A percentile compares a stretch with the other conserved stretches of the same genome.
phyloP scores from a whole-genome alignment of 1,140 invertebrate species.

The Lucilia sericata region DNA sequence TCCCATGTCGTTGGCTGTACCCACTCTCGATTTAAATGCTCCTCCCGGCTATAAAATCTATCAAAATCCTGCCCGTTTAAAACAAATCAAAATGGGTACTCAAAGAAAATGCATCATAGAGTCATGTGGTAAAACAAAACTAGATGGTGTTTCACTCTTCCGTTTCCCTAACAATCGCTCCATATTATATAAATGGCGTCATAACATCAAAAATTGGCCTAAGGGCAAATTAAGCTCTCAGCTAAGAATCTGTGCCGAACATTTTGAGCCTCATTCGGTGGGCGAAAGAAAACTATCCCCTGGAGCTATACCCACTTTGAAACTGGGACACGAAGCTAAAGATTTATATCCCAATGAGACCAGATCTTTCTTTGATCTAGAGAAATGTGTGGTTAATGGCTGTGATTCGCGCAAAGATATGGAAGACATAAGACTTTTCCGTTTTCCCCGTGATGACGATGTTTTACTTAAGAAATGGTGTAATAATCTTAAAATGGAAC shows the following conservation, averaged over 20 bases:
- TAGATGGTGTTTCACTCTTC: slow-evolving; percentile 62
- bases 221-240: slow-evolving; percentile 16
- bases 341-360: slow-evolving; percentile 63
- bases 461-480: slow-evolving; percentile 65
- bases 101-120: slow-evolving; percentile 63
- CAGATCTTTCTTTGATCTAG: slow-evolving; percentile 59
- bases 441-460: slow-evolving; percentile 62
- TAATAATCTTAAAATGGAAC: slow-evolving; percentile 64
- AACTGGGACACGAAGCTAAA: slow-evolving; percentile 59
- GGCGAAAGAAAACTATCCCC: slow-evolving; percentile 57
- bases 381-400: slow-evolving; percentile 56
- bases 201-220: slow-evolving; percentile 53
- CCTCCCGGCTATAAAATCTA: slow-evolving; percentile 63
- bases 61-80: slow-evolving; percentile 62
- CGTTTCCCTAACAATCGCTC: slow-evolving; percentile 60
- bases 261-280: slow-evolving; percentile 63
- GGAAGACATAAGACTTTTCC: slow-evolving; percentile 60
- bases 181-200: slow-evolving; percentile 62
- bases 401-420: slow-evolving; percentile 58
- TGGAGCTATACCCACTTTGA: slow-evolving; percentile 61
- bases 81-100: slow-evolving; percentile 57
- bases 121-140: slow-evolving; percentile 56
- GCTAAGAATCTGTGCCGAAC: slow-evolving; percentile 57
- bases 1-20: slow-evolving; percentile 61
- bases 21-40: slow-evolving; percentile 60